Conservation (phyloP, 2,888 invertebrate genomes). For the Catocala nupta region DNA sequence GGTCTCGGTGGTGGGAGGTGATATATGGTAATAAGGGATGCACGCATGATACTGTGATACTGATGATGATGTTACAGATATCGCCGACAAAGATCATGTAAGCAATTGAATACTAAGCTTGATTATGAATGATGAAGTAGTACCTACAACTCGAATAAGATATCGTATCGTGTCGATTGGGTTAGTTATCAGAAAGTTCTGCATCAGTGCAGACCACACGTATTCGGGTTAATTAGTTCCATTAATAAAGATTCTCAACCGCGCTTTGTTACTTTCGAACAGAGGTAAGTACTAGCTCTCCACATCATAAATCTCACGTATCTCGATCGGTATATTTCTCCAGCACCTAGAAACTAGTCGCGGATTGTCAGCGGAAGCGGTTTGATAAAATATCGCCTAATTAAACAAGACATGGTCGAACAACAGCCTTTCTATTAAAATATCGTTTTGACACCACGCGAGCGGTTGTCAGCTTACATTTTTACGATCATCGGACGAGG, state of each 20-base stretch:
- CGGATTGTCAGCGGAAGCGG: constrained; percentile 64
- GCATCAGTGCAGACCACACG: constrained; percentile 40
- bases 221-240: constrained; percentile 62
- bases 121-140: no score
- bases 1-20: no score
- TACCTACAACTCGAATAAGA: not conserved
- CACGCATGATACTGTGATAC: no score
- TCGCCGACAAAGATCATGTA: no score
- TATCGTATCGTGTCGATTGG: not conserved
- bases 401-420: constrained; percentile 62
- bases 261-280: constrained; percentile 62
- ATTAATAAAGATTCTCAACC: constrained; percentile 61
- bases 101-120: no score
- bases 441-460: constrained; percentile 68
- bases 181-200: constrained; percentile 7
- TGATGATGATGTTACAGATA: no score
- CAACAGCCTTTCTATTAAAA: constrained; percentile 55
- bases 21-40: no score
- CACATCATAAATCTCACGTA: constrained; percentile 64
- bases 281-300: constrained; percentile 38
- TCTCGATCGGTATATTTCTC: constrained; percentile 62
- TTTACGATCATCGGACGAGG: constrained; percentile 61
- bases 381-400: constrained; percentile 70
- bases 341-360: constrained; percentile 51
- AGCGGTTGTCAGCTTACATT: constrained; percentile 57